phyloP scores from a whole-genome alignment of 2,888 invertebrate genomes.

The Athetis lepigone region DNA sequence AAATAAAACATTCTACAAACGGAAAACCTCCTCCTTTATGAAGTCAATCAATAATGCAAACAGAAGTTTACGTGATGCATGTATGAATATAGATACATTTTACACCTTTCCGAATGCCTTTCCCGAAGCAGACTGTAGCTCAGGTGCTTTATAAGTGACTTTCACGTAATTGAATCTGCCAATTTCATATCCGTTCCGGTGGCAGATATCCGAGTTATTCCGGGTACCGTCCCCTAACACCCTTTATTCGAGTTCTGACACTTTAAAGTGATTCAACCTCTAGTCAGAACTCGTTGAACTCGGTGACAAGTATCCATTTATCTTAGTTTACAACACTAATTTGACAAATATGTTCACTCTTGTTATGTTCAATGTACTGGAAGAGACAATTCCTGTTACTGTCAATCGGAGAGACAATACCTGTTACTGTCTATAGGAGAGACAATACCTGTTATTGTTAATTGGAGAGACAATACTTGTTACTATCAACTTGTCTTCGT shows the following conservation, averaged over 20 bases:
- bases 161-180: constrained; percentile 80
- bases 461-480: too few species aligned
- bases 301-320: constrained; percentile 24
- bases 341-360: constrained; percentile 20
- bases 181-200: constrained; percentile 69
- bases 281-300: constrained; percentile 31
- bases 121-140: constrained; percentile 39
- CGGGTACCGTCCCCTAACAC: constrained; percentile 37
- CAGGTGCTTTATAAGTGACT: constrained; percentile 66
- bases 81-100: neutral
- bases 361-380: neutral
- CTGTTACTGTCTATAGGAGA: too few species aligned
- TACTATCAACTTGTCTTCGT: too few species aligned
- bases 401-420: too few species aligned
- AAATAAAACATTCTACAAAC: too few species aligned
- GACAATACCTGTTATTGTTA: too few species aligned
- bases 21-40: too few species aligned
- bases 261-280: constrained; percentile 15
- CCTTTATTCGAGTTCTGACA: constrained; percentile 33
- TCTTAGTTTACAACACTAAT: constrained; percentile 12
- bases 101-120: neutral
- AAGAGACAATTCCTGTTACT: too few species aligned
- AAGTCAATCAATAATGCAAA: too few species aligned
- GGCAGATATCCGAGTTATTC: constrained; percentile 65
- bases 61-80: neutral